Conservation (phyloP, 1,140 invertebrate genomes). For the Telenomus remus region DNA sequence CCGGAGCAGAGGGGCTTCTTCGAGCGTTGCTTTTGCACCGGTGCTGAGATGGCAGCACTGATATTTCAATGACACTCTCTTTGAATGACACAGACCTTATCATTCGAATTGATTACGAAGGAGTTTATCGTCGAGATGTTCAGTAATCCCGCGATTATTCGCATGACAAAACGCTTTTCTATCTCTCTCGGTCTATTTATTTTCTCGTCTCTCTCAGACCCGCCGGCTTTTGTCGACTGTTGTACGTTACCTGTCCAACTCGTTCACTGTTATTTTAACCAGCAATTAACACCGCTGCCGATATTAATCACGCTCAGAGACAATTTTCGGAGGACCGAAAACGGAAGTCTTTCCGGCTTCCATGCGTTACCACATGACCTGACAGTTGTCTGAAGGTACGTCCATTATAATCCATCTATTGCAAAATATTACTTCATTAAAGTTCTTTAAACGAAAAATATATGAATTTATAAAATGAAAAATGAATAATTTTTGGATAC, state of each 20-base stretch:
- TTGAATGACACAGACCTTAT: constrained; percentile 69
- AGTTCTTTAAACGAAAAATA: too few relatives aligned
- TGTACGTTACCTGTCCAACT: constrained; percentile 22
- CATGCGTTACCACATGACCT: constrained; percentile 63
- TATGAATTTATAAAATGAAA: too few relatives aligned
- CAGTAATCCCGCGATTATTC: constrained; percentile 73
- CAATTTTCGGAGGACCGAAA: constrained; percentile 56
- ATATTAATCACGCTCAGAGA: constrained; percentile 26
- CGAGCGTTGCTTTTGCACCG: constrained; percentile 20
- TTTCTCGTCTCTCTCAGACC: constrained; percentile 18
- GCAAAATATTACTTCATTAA: too few relatives aligned
- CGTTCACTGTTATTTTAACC: constrained; percentile 14
- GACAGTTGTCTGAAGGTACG: constrained; percentile 49
- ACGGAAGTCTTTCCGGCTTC: constrained; percentile 65
- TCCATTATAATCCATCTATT: constrained; percentile 1
- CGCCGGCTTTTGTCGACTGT: constrained; percentile 5
- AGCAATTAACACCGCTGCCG: constrained; percentile 26
- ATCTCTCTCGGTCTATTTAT: constrained; percentile 49
- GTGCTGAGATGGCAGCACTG: constrained; percentile 65
- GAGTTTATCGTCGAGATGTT: constrained; percentile 65
- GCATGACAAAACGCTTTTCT: constrained; percentile 63
- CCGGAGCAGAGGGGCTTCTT: constrained; percentile 31
- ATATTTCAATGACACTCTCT: constrained; percentile 58
- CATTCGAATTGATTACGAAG: constrained; percentile 68
- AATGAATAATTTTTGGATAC: too few relatives aligned